These are phyloP conservation scores for Platysteira castanea DNA, from an alignment of 2,113 vertebrate species.

Conservation along the genomic window DNA sequence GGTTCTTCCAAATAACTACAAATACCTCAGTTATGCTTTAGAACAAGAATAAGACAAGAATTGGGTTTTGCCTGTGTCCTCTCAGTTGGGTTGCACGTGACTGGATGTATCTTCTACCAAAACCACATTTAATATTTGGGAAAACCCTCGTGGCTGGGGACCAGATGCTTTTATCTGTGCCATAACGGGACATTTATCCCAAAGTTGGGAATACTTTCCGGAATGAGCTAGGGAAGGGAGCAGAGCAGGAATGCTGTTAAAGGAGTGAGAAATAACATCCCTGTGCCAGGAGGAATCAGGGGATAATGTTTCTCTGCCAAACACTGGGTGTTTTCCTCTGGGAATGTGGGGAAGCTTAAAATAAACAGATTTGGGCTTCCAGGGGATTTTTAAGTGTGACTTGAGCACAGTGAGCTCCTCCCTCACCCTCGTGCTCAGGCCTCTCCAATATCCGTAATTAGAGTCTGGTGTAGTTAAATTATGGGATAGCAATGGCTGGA, in stretches of 20 bases:
- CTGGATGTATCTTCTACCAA: not conserved
- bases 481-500: fast-evolving
- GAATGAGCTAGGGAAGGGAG: fast-evolving
- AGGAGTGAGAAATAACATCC: not conserved
- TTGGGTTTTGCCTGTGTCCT: not conserved
- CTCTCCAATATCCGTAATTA: not conserved
- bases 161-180: fast-evolving
- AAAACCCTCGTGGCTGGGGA: fast-evolving
- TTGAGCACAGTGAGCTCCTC: fast-evolving
- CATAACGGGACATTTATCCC: fast-evolving
- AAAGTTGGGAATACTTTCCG: not conserved
- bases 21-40: fast-evolving
- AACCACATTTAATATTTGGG: not conserved
- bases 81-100: fast-evolving
- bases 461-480: not conserved
- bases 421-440: fast-evolving
- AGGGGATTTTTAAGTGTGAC: not conserved
- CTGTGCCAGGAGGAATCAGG: fast-evolving
- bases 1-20: not conserved
- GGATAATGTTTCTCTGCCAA: not conserved
- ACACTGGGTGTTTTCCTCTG: fast-evolving
- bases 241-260: not conserved
- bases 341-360: fast-evolving
- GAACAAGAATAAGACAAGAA: not conserved
- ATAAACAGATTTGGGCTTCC: not conserved